phyloP scores from a whole-genome alignment of 2,113 vertebrate genomes.

The Rousettus leschenaultii region DNA sequence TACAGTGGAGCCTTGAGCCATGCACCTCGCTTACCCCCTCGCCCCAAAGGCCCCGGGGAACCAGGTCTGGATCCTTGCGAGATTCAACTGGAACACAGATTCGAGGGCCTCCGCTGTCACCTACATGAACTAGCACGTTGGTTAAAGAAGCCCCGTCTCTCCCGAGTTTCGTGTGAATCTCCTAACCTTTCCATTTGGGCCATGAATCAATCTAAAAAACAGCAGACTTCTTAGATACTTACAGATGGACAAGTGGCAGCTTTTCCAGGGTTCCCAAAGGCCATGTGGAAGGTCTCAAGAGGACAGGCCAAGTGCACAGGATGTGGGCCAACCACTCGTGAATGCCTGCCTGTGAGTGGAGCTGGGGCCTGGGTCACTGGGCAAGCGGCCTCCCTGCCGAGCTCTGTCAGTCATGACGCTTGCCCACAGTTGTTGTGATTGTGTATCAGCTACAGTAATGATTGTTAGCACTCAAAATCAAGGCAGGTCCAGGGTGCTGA shows the following conservation, averaged over 20 bases:
- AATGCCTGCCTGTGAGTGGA: neutral
- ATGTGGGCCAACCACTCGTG: fast-evolving
- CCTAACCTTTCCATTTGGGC: neutral
- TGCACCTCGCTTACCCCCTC: fast-evolving
- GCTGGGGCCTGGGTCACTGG: neutral
- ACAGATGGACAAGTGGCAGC: neutral
- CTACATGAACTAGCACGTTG: fast-evolving
- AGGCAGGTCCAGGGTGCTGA: neutral
- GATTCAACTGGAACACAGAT: neutral
- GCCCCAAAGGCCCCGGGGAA: neutral
- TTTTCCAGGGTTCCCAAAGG: neutral
- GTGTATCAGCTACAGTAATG: fast-evolving
- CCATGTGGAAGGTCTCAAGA: neutral
- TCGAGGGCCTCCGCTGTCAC: neutral
- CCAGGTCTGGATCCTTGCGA: neutral
- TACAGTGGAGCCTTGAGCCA: neutral
- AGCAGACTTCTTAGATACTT: neutral
- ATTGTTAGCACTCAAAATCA: fast-evolving
- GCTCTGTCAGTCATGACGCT: fast-evolving
- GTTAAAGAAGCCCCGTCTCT: neutral
- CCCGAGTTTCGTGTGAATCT: neutral
- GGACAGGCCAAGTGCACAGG: neutral
- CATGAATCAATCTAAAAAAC: neutral
- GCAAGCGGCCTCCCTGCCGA: neutral
- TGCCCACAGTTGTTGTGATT: too few relatives aligned